These are phyloP conservation scores for Drosophila pseudotalamancana DNA, from an alignment of 2,888 invertebrate species.

Conservation along the genomic window DNA sequence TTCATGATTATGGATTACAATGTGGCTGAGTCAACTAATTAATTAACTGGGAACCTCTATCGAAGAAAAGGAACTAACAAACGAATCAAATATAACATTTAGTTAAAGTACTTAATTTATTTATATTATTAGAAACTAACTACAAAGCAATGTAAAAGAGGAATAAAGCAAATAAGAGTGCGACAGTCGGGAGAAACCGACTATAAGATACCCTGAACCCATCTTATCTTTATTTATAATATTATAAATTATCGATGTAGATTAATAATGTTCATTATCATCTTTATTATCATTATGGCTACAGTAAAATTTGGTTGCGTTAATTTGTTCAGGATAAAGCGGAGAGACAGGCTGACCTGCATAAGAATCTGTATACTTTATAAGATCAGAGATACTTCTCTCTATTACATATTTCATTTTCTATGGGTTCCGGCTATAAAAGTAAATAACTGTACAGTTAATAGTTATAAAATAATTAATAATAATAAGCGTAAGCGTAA, in stretches of 20 bases:
- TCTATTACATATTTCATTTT: background rate
- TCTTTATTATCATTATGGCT: background rate
- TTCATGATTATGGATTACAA: conserved; percentile 43
- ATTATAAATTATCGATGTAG: too few relatives aligned
- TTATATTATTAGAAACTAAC: conserved; percentile 3
- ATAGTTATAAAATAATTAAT: conserved; percentile 1
- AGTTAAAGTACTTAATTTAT: conserved; percentile 13
- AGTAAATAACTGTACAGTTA: too few relatives aligned
- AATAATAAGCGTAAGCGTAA: conserved; percentile 36
- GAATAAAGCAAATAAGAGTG: background rate
- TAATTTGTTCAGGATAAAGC: too few relatives aligned
- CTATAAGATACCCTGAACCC: background rate
- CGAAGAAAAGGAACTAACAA: conserved; percentile 2
- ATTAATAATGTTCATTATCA: too few relatives aligned
- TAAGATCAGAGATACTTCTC: too few relatives aligned
- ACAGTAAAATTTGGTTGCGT: too few relatives aligned
- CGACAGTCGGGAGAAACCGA: background rate
- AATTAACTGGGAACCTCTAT: conserved; percentile 26
- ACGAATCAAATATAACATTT: background rate
- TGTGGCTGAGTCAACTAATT: conserved; percentile 35
- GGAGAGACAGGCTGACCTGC: too few relatives aligned
- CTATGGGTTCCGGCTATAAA: background rate
- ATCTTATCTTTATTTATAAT: background rate
- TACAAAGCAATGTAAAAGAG: background rate
- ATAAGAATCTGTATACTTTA: too few relatives aligned